These are phyloP conservation scores for Tetramorium alpestre DNA, from an alignment of 1,140 invertebrate genomes.

Conservation along the genomic window DNA sequence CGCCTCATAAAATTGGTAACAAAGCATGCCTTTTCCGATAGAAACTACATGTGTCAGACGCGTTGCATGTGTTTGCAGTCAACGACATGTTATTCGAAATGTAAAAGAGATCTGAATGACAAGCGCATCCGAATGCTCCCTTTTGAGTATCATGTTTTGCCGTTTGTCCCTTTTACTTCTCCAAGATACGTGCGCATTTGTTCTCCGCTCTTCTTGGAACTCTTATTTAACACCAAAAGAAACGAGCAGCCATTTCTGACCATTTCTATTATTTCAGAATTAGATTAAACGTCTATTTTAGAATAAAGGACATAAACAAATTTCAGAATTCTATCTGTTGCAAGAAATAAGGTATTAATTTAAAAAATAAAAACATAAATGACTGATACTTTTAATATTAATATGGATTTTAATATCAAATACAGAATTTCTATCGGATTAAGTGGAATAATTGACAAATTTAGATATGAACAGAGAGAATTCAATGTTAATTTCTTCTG, in stretches of 20 bases:
- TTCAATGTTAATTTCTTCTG: neutral
- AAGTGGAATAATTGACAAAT: neutral
- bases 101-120: conserved; percentile 37
- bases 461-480: neutral
- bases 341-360: too few relatives aligned
- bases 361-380: too few relatives aligned
- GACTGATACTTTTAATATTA: too few relatives aligned
- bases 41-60: neutral
- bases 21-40: neutral
- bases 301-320: too few relatives aligned
- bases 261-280: too few relatives aligned
- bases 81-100: conserved; percentile 26
- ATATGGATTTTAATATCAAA: neutral
- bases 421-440: neutral
- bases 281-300: too few relatives aligned
- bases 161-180: neutral
- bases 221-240: neutral
- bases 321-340: too few relatives aligned
- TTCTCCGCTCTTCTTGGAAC: neutral
- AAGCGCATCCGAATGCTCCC: conserved; percentile 21
- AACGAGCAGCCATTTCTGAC: too few relatives aligned
- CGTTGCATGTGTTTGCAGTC: neutral
- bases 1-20: conserved; percentile 40
- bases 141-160: conserved; percentile 5
- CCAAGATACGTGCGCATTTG: neutral